Conservation (phyloP, 2,113 vertebrate species). For the Rhabdomys dilectus region DNA sequence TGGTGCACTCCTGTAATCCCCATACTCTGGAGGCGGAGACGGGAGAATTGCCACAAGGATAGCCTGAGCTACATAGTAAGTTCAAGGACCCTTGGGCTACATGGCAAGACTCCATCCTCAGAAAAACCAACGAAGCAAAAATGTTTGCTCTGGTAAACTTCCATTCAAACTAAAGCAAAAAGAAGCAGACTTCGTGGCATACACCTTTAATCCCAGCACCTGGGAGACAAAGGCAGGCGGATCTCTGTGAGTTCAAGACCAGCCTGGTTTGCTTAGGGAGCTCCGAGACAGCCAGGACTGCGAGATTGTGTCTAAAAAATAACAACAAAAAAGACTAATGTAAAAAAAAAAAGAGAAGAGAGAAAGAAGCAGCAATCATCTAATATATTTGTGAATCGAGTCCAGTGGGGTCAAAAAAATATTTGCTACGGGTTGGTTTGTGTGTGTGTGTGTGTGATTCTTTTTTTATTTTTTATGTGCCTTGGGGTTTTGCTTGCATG, state of each 20-base stretch:
- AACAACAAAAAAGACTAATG: neutral
- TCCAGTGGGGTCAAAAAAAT: neutral
- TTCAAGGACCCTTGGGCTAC: neutral
- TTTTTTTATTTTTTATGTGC: neutral
- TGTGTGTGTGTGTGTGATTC: neutral
- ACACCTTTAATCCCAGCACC: neutral
- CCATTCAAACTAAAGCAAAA: neutral
- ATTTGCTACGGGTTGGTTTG: neutral
- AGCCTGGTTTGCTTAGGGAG: neutral
- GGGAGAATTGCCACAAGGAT: neutral
- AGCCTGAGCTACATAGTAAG: neutral
- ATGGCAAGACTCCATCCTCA: neutral
- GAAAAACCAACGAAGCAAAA: neutral
- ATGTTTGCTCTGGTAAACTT: neutral
- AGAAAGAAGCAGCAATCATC: rapidly evolving
- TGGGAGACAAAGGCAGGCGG: neutral
- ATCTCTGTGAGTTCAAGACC: neutral
- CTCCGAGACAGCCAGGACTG: neutral
- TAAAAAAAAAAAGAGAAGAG: neutral
- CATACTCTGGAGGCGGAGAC: neutral
- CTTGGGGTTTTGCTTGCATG: neutral
- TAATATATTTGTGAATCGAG: neutral
- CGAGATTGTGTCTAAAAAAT: neutral
- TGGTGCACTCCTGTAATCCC: neutral
- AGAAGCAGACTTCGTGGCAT: neutral